Base-by-base conservation (phyloP, 2,888 invertebrate genomes). In the Torymus texanus region DNA sequence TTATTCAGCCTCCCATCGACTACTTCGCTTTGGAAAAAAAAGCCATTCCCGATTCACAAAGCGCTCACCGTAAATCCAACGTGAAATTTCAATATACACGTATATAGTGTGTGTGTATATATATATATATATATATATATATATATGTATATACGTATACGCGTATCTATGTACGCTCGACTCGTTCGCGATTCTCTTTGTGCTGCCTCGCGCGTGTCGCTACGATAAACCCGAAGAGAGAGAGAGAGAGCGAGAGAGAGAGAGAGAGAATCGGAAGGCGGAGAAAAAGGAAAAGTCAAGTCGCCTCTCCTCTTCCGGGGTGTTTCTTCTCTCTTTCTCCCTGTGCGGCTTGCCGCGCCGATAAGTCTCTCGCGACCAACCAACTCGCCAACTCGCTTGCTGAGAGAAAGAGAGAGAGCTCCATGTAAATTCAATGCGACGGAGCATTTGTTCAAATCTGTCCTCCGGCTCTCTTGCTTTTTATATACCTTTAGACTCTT, bases 151-250 rank as follows among this genome's bases (percentile, higher is more conserved):
- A 2, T 29, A 29, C 2, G 29, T 41, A 41, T 8, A 8, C 41
- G 5, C 41, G 41, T 41, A 41, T 41, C 50, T 4, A 8, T 50
- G 12, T 18, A 18, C 18, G 14, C 16, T 18, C 14, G 16, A 12
- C 41, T 65, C 56, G 24, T 41, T 58, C 18, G 66, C n/a, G 66
- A 58, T 75, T 66, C 75, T 59, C 75, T 66, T 66, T 75, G 66
- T 75, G 66, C 74, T 56, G 56, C 56, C 63, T 55, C 62, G 53
- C 67, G 67, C 65, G 65, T 51, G 50, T 51, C 65, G 65, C 5
- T 51, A 11, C 53, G 66, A 66, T n/a, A 53, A 66, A n/a, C 66
- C 41, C 41, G 41, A 21, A 21, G 66, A 16, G n/a, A 29, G 66
- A 68, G 29, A 56, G 12, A 29, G n/a, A 68, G 29, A 16, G 29